Percentiles rank a stretch among this genome's conserved stretches.
phyloP scores from a whole-genome alignment of 37 sponge, comb jelly and placozoan species.

The Halichondria panicea region DNA sequence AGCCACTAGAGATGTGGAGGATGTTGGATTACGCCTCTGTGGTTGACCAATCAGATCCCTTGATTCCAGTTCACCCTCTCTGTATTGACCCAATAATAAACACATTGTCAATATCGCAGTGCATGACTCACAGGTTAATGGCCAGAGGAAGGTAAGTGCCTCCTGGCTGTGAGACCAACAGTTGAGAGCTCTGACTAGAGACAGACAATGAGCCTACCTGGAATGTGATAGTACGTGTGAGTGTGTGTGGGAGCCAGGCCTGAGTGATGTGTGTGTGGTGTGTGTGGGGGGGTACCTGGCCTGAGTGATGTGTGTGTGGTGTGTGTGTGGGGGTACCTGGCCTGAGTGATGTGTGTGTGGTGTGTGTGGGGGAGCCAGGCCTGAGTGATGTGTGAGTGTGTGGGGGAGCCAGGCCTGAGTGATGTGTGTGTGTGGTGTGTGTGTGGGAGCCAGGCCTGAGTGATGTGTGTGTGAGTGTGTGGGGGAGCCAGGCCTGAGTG shows the following conservation, averaged over 20 bases:
- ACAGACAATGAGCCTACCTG: conserved; percentile 73
- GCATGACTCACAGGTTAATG: not conserved
- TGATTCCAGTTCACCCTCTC: not conserved
- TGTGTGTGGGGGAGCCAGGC: conserved; percentile 27
- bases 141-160: conserved; percentile 70
- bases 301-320: conserved; percentile 7
- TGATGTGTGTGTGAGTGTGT: not conserved
- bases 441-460: conserved; percentile 32
- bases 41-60: conserved; percentile 29
- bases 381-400: conserved; percentile 34
- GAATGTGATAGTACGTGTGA: too few relatives aligned
- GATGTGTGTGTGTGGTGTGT: not conserved
- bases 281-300: conserved; percentile 29
- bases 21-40: conserved; percentile 36
- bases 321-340: conserved; percentile 26
- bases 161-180: conserved; percentile 79
- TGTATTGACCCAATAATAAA: not conserved
- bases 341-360: conserved; percentile 12
- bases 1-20: conserved; percentile 62
- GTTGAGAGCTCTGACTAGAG: conserved; percentile 3
- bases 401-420: conserved; percentile 1
- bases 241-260: too few relatives aligned
- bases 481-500: conserved; percentile 44
- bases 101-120: not conserved
- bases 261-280: not conserved